A percentile compares a stretch with the other conserved stretches of the same genome.
Conservation (phyloP, 1,140 invertebrate species). For the Sinella curviseta region DNA sequence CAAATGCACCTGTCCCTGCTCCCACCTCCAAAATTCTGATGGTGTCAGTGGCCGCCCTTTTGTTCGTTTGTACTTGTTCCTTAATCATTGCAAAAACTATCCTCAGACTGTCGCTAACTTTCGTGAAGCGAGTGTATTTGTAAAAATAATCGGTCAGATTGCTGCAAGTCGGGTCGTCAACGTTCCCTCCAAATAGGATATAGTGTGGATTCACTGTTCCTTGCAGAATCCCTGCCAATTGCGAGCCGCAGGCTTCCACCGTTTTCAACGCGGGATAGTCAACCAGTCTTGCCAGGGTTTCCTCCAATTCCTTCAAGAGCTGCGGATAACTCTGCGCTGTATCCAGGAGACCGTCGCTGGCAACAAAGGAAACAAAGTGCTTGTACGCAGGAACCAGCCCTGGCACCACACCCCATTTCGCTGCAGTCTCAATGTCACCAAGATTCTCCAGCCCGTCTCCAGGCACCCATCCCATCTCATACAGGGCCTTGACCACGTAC, state of each 20-base stretch:
- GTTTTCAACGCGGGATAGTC: background rate
- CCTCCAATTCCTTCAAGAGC: background rate
- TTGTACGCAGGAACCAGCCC: background rate
- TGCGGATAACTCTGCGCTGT: background rate
- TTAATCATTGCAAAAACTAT: background rate
- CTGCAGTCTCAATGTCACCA: background rate
- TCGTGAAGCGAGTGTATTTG: background rate
- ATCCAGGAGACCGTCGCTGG: background rate
- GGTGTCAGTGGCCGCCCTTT: background rate
- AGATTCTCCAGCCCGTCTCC: background rate
- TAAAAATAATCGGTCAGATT: background rate
- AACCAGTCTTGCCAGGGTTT: background rate
- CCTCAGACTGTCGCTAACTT: background rate
- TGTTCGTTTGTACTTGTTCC: background rate
- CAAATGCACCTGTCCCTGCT: background rate
- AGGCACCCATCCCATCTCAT: background rate
- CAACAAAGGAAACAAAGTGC: background rate
- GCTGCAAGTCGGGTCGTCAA: too few relatives aligned
- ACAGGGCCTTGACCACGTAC: background rate
- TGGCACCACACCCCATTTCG: background rate
- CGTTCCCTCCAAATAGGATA: conserved; percentile 1
- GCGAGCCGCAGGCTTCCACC: background rate
- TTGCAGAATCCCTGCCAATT: background rate
- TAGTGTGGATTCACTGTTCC: background rate
- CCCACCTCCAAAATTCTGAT: background rate